A percentile compares a stretch with the other conserved stretches of the same genome.
Conservation (phyloP, 2,113 vertebrate genomes). For the Gobio gobio region DNA sequence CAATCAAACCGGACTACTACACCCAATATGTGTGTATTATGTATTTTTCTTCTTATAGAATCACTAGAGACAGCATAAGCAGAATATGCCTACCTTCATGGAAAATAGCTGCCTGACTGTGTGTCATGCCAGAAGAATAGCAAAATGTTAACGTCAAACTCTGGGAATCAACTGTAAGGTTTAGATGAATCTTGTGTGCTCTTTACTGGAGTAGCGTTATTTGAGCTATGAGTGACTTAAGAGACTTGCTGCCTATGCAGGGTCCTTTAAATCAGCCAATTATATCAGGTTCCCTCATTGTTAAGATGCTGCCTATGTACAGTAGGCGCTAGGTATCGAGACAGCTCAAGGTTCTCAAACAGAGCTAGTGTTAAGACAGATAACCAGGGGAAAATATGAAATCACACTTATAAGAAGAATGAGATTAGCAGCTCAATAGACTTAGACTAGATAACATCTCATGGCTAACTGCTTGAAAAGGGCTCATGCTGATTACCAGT, state of each 20-base stretch:
- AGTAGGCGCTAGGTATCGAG: background rate
- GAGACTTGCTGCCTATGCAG: background rate
- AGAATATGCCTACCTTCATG: background rate
- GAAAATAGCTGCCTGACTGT: background rate
- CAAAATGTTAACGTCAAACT: background rate
- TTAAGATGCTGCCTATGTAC: background rate
- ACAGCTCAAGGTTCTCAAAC: slow-evolving; percentile 6
- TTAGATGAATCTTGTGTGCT: background rate
- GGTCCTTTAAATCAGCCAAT: slow-evolving; percentile 13
- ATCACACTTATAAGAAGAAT: background rate
- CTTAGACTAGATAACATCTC: background rate
- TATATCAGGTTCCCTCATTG: background rate
- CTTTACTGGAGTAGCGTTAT: background rate
- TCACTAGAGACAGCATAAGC: background rate
- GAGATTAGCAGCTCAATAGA: background rate
- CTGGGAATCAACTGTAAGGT: background rate
- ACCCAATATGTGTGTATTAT: background rate
- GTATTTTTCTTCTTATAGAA: background rate
- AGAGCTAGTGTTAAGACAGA: background rate
- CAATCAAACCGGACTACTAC: background rate
- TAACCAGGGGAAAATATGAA: slow-evolving; percentile 40
- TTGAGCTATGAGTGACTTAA: background rate
- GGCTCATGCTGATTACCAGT: background rate
- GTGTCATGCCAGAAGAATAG: background rate
- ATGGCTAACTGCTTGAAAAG: background rate